Evolutionary conservation across 2,113 vertebrate species (phyloP).

Genomic region (Petroica traversi): DNA sequence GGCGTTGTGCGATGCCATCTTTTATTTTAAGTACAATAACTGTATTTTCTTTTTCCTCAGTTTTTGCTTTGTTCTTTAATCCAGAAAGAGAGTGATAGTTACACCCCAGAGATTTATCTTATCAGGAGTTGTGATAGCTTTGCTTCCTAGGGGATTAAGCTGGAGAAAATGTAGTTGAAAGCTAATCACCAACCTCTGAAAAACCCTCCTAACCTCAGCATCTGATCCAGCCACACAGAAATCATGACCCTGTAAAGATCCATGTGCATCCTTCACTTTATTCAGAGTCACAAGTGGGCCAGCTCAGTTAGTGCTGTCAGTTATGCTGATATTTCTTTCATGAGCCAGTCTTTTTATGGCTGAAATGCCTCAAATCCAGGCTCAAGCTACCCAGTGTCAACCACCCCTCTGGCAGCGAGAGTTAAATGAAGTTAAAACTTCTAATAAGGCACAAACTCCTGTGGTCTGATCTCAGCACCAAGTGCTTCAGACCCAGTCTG

Average conservation of each 20-base stretch:
- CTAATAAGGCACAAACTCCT: constrained; percentile 6
- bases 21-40: not conserved
- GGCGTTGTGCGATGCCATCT: not conserved
- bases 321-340: not conserved
- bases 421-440: not conserved
- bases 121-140: not conserved
- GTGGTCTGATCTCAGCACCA: not conserved
- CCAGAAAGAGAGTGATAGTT: not conserved
- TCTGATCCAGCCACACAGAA: not conserved
- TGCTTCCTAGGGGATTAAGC: not conserved
- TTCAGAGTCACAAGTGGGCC: not conserved
- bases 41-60: not conserved
- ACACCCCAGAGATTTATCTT: not conserved
- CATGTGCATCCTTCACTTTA: not conserved
- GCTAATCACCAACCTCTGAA: not conserved
- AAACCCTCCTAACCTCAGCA: not conserved
- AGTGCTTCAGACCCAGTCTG: not conserved
- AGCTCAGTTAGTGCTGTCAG: not conserved
- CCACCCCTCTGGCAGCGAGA: not conserved
- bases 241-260: not conserved
- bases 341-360: not conserved
- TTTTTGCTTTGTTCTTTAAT: not conserved
- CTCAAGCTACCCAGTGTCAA: not conserved
- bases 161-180: not conserved
- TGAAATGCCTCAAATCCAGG: not conserved